Base-by-base conservation (phyloP, 2,797 vertebrate species). In the Cyprinodon diabolis region DNA sequence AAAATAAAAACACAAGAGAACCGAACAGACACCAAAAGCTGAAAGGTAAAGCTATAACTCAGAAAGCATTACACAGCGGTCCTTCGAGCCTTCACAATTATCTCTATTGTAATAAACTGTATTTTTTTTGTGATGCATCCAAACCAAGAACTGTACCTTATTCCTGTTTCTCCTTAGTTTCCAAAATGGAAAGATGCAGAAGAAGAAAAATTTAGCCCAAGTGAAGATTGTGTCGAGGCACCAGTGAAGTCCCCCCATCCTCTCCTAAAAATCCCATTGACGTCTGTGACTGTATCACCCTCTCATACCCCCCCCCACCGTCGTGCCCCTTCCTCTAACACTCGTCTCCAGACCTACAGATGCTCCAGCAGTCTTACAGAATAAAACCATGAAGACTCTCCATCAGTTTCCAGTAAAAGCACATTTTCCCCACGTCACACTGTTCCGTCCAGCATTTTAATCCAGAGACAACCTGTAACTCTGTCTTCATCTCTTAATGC, bases 141-240 rank as follows among this genome's bases (percentile, higher is more conserved):
- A 58, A 69, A 71, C 60, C 12, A n/a, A 35, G 13, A 82, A 60
- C 55, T 56, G 56, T 97, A 99, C 97, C 97, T 97, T 93, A 72
- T 87, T 87, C 94, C 94, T 93, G 86, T 87, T 87, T 74, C 81
- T 93, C 86, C 90, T 91, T 67, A 92, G 89, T 80, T 92, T 87
- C 77, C 94, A 90, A 83, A 96, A 93, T 0, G 96, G 96, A 80
- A 97, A 94, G 75, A 98, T 86, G 89, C 97, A 97, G 68, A 90
- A 94, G 87, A 97, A 95, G 74, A 97, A 81, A 80, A 94, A 96
- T 91, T 96, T 97, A 37, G 95, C 94, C 97, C 97, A 98, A 86
- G 90, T 93, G 90, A 97, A 89, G 85, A 98, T 83, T 11, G 93
- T 92, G 51, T 95, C 86, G 69, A 98, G 95, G 90, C 97, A 98